Base-by-base conservation (phyloP, 2,888 invertebrate species). In the Mystacides longicornis region DNA sequence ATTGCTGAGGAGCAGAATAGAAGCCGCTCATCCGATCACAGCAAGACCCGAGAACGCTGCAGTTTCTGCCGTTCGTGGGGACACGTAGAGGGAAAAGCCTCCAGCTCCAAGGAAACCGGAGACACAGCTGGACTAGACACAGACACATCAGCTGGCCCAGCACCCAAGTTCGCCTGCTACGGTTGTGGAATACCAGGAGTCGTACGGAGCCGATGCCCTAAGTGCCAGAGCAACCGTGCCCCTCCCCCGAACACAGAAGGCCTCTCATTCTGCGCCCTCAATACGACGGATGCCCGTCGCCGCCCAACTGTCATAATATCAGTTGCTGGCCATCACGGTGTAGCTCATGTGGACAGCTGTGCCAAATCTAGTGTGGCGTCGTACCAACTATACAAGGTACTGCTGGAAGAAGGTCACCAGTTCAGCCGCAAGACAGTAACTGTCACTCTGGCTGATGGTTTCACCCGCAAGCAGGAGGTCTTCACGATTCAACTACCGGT, bases 121-220 rank as follows among this genome's bases (percentile, higher is more conserved):
- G n/a, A n/a, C n/a, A n/a, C n/a, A n/a, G n/a, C n/a, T n/a, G n/a
- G n/a, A n/a, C n/a, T n/a, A n/a, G n/a, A n/a, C n/a, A n/a, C n/a
- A n/a, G n/a, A n/a, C n/a, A n/a, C n/a, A n/a, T n/a, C n/a, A n/a
- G n/a, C n/a, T n/a, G n/a, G n/a, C n/a, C 27, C 49, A 16, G 31
- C 49, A 2, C 23, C 49, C 4, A n/a, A 20, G 5, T 9, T 49
- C 27, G 7, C 49, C n/a, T 49, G 49, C 31, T 49, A 49, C 31
- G 49, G 49, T 4, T 49, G 49, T 31, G 49, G 49, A 14, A 18
- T 31, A 18, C 31, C 49, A 2, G 49, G 49, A 16, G 49, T 49
- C 11, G n/a, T 49, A 23, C 23, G 49, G 31, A 49, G 49, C 19
- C 27, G 19, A 5, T 49, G 49, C 19, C 49, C 49, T 27, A 49